These are phyloP conservation scores for Ctenochaetus hawaiiensis DNA, from an alignment of 2,797 vertebrate genomes.

Conservation along the genomic window DNA sequence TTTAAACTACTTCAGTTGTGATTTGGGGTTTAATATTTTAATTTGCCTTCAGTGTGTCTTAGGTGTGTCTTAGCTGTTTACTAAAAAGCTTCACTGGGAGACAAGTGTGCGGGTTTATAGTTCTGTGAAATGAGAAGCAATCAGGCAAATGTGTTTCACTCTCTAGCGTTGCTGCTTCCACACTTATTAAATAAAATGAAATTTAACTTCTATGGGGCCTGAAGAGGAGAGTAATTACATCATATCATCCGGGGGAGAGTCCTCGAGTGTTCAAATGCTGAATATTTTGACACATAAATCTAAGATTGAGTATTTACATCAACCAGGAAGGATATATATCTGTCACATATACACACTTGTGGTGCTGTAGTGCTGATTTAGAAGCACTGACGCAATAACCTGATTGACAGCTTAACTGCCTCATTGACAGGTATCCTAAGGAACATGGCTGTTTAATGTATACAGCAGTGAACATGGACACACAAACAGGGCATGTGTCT, in stretches of 20 bases:
- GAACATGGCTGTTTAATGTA: neutral
- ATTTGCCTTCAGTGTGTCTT: constrained; percentile 2
- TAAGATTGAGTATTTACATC: constrained; percentile 1
- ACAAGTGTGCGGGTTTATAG: neutral
- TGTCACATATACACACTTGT: neutral
- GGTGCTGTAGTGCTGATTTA: neutral
- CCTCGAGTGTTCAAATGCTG: neutral
- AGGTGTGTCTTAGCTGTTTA: constrained; percentile 5
- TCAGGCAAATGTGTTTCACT: constrained; percentile 16
- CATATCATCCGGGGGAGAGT: constrained; percentile 3
- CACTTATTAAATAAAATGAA: constrained; percentile 15
- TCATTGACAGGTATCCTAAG: neutral
- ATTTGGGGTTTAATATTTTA: neutral
- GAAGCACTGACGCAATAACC: neutral
- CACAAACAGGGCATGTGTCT: neutral
- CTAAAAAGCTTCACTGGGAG: neutral
- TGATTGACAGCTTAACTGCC: constrained; percentile 3
- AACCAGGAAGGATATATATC: neutral
- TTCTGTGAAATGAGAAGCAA: constrained; percentile 26
- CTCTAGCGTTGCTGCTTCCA: neutral
- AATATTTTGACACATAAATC: neutral
- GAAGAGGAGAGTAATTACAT: constrained; percentile 14
- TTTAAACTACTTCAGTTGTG: neutral
- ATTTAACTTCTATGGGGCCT: constrained; percentile 8
- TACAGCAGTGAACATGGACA: neutral